Conservation (phyloP, 1,140 invertebrate species). For the Odontomachus brunneus region DNA sequence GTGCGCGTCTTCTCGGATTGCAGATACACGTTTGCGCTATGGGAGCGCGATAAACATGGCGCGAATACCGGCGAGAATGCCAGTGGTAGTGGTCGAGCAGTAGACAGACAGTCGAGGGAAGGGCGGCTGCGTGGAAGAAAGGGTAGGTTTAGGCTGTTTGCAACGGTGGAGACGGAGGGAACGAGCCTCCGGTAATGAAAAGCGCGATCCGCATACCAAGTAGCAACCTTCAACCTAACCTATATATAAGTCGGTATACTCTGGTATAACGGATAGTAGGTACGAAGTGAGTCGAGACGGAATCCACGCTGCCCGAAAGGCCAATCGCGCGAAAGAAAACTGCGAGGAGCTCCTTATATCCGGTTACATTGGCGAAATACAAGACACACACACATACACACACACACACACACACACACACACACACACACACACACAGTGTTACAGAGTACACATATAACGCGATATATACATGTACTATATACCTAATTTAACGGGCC, state of each 20-base stretch:
- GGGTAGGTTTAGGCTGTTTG: conserved; percentile 85
- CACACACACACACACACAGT: neutral
- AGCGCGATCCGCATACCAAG: conserved; percentile 86
- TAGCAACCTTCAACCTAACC: conserved; percentile 83
- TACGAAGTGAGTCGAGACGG: conserved; percentile 70
- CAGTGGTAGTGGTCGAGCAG: conserved; percentile 52
- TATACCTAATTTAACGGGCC: neutral
- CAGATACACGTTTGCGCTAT: conserved; percentile 39
- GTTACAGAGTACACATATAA: too few relatives aligned
- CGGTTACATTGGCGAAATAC: conserved; percentile 36
- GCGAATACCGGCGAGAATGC: conserved; percentile 55
- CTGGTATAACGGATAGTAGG: conserved; percentile 77
- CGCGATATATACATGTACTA: too few relatives aligned
- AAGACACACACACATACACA: neutral
- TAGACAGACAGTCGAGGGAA: conserved; percentile 64
- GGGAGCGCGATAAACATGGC: conserved; percentile 37
- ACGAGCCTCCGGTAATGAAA: conserved; percentile 86
- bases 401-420: too few relatives aligned
- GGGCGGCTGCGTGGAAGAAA: conserved; percentile 75
- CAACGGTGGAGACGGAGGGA: conserved; percentile 80
- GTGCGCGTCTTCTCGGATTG: neutral
- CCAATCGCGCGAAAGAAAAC: conserved; percentile 71
- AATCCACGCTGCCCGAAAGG: conserved; percentile 68
- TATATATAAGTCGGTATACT: conserved; percentile 77
- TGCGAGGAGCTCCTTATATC: conserved; percentile 71